A percentile compares a stretch with the other conserved stretches of the same genome.
phyloP scores from a whole-genome alignment of 2,113 vertebrate species.

The Gambusia affinis region DNA sequence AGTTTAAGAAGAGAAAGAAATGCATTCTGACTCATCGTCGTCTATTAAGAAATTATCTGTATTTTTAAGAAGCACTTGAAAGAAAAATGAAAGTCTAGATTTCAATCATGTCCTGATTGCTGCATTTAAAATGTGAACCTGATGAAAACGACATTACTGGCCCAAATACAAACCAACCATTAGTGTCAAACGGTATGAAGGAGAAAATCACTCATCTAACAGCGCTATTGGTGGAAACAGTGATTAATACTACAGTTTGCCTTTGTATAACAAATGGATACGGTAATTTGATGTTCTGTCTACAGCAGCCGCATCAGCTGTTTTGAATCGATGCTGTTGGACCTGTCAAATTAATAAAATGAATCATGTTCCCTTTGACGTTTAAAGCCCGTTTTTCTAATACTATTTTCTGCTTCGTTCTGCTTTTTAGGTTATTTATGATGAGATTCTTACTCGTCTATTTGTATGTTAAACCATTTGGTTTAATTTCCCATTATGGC shows the following conservation, averaged over 20 bases:
- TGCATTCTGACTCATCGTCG: background rate
- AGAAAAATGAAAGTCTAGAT: background rate
- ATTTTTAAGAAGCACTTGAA: background rate
- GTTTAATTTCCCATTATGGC: background rate
- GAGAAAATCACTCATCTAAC: background rate
- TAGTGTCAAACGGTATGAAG: background rate
- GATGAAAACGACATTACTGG: background rate
- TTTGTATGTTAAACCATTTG: background rate
- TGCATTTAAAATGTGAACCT: background rate
- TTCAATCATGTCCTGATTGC: constrained; percentile 12
- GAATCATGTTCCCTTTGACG: background rate
- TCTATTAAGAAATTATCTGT: background rate
- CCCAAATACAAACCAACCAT: background rate
- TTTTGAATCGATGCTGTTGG: constrained; percentile 4
- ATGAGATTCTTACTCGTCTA: background rate
- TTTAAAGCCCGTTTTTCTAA: background rate
- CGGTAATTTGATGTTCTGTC: background rate
- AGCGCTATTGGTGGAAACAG: background rate
- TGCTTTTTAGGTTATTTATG: constrained; percentile 16
- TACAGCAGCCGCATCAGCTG: background rate
- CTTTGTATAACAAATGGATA: background rate
- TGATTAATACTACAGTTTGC: background rate
- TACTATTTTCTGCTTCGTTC: constrained; percentile 7
- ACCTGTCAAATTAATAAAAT: background rate
- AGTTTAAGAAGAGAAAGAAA: background rate